Conservation (phyloP, 2,113 vertebrate genomes). For the Odontesthes bonariensis region DNA sequence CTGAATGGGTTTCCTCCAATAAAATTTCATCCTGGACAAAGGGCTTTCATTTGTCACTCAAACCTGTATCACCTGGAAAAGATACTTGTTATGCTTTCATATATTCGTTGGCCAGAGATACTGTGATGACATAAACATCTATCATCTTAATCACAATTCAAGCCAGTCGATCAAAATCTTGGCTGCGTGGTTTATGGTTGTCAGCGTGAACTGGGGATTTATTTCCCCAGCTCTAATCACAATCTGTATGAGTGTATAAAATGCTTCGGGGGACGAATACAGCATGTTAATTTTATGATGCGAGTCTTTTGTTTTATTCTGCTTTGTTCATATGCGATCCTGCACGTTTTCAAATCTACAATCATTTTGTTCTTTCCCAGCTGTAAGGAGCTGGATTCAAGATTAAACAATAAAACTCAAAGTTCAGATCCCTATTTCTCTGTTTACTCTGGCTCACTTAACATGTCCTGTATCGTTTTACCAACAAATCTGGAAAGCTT, state of each 20-base stretch:
- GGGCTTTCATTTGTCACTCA: constrained; percentile 40
- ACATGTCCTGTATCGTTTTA: constrained; percentile 51
- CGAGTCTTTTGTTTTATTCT: not conserved
- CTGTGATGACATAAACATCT: constrained; percentile 7
- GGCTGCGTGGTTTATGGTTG: constrained; percentile 32
- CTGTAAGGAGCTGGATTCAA: not conserved
- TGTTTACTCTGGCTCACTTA: constrained; percentile 13
- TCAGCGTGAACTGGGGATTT: constrained; percentile 40
- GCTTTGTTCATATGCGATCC: not conserved
- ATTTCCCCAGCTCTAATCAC: constrained; percentile 24
- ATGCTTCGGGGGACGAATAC: constrained; percentile 5
- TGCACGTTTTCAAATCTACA: constrained; percentile 6
- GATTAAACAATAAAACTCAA: constrained; percentile 28
- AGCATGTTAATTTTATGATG: constrained; percentile 5
- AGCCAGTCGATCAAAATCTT: constrained; percentile 28
- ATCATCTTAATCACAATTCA: constrained; percentile 1
- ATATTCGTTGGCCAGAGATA: constrained; percentile 20
- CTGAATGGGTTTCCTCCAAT: constrained; percentile 29
- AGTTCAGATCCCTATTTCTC: not conserved
- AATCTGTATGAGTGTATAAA: constrained; percentile 12
- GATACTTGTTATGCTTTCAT: constrained; percentile 42
- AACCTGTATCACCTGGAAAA: constrained; percentile 35
- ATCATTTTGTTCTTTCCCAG: constrained; percentile 1
- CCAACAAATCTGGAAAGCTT: constrained; percentile 35
- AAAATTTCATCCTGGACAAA: constrained; percentile 37